Conservation (phyloP, 2,888 invertebrate genomes). For the Cerastoderma edule region DNA sequence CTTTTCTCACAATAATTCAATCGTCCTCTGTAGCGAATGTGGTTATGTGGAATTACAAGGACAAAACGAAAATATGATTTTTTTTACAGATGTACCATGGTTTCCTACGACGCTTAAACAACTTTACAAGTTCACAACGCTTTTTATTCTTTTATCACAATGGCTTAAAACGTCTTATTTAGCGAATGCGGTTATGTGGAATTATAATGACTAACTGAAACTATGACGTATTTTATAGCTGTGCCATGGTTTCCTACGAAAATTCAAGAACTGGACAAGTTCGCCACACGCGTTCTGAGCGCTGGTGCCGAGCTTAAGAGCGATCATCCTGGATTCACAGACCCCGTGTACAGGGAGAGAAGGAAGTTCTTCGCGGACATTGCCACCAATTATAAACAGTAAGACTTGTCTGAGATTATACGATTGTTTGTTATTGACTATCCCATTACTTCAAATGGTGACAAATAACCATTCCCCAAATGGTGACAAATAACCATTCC, state of each 20-base stretch:
- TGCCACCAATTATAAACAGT: conserved; percentile 97
- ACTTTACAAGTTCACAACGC: too few relatives aligned
- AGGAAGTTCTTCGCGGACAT: conserved; percentile 96
- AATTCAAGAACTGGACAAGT: conserved; percentile 95
- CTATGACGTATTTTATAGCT: conserved; percentile 52
- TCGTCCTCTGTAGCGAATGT: too few relatives aligned
- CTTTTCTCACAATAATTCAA: too few relatives aligned
- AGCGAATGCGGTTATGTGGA: too few relatives aligned
- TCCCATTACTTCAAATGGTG: background rate
- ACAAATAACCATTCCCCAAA: background rate
- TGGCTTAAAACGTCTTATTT: too few relatives aligned
- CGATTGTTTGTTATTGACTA: background rate
- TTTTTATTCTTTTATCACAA: too few relatives aligned
- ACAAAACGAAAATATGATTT: too few relatives aligned
- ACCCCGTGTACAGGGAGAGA: conserved; percentile 95
- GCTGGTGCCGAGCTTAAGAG: conserved; percentile 98
- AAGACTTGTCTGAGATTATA: conserved; percentile 59
- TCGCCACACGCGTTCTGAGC: conserved; percentile 98
- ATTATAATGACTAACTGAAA: too few relatives aligned
- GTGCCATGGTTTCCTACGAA: conserved; percentile 97
- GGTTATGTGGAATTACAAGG: too few relatives aligned
- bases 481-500: background rate
- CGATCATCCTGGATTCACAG: conserved; percentile 98
- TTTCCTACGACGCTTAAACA: too few relatives aligned
- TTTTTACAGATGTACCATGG: too few relatives aligned